Evolutionary conservation across 2,888 invertebrate genomes (phyloP).

Genomic region (Trissoscelio sp.): DNA sequence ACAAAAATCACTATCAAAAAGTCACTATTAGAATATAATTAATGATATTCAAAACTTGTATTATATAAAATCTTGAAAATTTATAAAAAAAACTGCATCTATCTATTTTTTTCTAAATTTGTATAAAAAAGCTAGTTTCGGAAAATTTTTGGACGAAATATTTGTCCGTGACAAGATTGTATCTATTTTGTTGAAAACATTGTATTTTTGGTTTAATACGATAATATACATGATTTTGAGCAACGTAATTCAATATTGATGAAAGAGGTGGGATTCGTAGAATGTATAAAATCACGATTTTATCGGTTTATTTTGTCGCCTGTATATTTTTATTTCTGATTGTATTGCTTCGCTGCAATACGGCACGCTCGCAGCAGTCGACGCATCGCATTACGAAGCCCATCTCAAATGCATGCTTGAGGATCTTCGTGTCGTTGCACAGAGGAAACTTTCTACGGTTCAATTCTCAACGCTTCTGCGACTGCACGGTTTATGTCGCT

Average conservation of each 20-base stretch:
- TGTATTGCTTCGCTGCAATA: slow-evolving; percentile 61
- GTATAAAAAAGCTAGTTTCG: no score
- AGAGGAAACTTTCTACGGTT: slow-evolving; percentile 68
- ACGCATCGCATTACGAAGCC: slow-evolving; percentile 66
- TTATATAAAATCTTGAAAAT: no score
- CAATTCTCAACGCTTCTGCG: slow-evolving; percentile 65
- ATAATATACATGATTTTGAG: slow-evolving; percentile 33
- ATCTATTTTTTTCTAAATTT: no score
- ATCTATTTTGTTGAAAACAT: no score
- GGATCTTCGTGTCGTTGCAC: slow-evolving; percentile 67
- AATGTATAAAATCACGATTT: slow-evolving; percentile 58
- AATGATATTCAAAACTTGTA: no score
- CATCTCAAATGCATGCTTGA: slow-evolving; percentile 67
- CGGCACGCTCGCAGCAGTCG: slow-evolving; percentile 64
- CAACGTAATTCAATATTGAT: slow-evolving; percentile 38
- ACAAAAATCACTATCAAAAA: no score
- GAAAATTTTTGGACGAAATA: no score
- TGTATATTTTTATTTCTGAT: slow-evolving; percentile 56
- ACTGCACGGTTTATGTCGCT: slow-evolving; percentile 64
- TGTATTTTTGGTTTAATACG: no score
- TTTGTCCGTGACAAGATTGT: no score
- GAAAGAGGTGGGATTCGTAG: slow-evolving; percentile 21
- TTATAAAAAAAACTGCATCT: no score
- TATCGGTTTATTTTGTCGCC: slow-evolving; percentile 58
- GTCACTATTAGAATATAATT: no score